Percentiles rank a stretch among this genome's conserved stretches.
Conservation (phyloP, 2,888 invertebrate species). For the Callinectes sapidus region DNA sequence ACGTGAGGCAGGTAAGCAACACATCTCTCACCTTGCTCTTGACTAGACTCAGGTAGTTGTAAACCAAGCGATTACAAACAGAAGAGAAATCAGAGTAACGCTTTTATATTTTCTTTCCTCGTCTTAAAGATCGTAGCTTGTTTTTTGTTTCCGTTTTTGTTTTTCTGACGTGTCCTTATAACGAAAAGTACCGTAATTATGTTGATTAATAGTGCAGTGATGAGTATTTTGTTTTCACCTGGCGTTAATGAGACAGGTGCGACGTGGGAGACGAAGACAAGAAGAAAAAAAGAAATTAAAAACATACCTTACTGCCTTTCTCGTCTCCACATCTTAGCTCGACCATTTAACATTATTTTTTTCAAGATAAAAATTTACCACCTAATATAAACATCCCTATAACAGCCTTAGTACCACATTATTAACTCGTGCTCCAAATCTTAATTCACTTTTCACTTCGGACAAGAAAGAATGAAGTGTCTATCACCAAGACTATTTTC, state of each 20-base stretch:
- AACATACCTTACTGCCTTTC: not conserved
- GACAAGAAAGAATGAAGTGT: too few species aligned
- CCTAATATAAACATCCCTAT: too few species aligned
- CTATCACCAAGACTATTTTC: too few species aligned
- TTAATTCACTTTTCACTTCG: too few species aligned
- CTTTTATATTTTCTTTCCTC: not conserved
- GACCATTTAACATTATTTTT: too few species aligned
- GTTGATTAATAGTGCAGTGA: not conserved
- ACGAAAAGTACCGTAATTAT: not conserved
- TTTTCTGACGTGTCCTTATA: not conserved
- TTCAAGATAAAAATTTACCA: too few species aligned
- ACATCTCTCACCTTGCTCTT: not conserved
- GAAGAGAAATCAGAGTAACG: not conserved
- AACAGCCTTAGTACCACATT: too few species aligned
- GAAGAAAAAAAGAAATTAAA: not conserved
- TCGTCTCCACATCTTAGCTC: not conserved
- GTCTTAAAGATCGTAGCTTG: not conserved
- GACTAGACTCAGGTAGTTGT: slow-evolving; percentile 9
- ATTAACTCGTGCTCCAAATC: too few species aligned
- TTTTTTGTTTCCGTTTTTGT: too few species aligned
- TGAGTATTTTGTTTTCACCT: not conserved
- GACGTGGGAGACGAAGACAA: not conserved
- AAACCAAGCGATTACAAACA: not conserved
- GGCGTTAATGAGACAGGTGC: not conserved
- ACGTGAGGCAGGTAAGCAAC: not conserved